phyloP scores from a whole-genome alignment of 1,140 invertebrate genomes.

The Procambarus virginalis region DNA sequence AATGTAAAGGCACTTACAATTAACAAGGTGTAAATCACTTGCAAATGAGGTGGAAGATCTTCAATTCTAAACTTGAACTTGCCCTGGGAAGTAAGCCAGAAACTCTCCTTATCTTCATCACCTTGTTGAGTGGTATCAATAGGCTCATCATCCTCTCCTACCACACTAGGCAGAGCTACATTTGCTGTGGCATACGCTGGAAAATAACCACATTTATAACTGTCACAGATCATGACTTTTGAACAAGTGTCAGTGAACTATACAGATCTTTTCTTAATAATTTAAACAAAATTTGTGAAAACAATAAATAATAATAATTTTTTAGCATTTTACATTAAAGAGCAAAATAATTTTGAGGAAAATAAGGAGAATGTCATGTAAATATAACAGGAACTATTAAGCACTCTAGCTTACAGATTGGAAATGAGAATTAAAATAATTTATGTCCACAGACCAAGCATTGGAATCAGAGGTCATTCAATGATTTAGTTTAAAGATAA shows the following conservation, averaged over 20 bases:
- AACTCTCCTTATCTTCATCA: constrained; percentile 75
- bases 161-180: constrained; percentile 81
- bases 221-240: background rate
- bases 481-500: no score
- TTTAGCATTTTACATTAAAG: no score
- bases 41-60: constrained; percentile 92
- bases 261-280: background rate
- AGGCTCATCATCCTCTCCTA: constrained; percentile 78
- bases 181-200: constrained; percentile 79
- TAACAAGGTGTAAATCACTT: constrained; percentile 92
- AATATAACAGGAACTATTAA: no score
- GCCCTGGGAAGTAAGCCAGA: constrained; percentile 93
- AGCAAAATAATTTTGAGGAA: no score
- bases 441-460: no score
- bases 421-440: no score
- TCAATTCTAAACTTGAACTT: constrained; percentile 93
- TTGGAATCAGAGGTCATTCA: no score
- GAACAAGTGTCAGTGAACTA: background rate
- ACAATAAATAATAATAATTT: no score
- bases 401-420: no score
- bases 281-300: no score
- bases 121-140: constrained; percentile 70
- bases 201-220: constrained; percentile 14
- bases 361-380: no score
- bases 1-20: constrained; percentile 79